Base-by-base conservation (phyloP, 30 jellyfish, hydroid and myxozoan genomes). In the Catostylus mosaicus region DNA sequence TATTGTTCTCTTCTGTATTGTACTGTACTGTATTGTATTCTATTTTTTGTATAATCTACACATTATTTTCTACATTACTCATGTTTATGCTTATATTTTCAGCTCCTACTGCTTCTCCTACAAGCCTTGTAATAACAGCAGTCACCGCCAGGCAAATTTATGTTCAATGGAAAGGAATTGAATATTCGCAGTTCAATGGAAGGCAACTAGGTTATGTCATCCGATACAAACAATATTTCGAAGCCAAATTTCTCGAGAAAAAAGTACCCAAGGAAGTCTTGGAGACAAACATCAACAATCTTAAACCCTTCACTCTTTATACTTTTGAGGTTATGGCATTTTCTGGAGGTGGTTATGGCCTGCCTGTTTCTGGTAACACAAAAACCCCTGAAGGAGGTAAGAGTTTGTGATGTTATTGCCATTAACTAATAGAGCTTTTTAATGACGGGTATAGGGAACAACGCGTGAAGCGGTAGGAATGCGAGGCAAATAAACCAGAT, bases 311-410 rank as follows among this genome's bases (percentile, higher is more conserved):
- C 54, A 78, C 96, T 68, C 78, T 88, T n/a, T 88, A 88, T 29
- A 73, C 30, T 4, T 6, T 88, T 32, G 96, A 88, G 40, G 78
- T 88, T 7, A 30, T 22, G 69, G 96, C 88, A 23, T 70, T 32
- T 23, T 54, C 96, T n/a, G 88, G 92, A 35, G 84, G 83, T 3
- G 96, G 96, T 31, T 33, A 46, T 50, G 96, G 96, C 10, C 88
- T 73, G 19, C 92, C 92, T 1, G 81, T 71, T 3, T 50, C 85
- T 10, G 73, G 61, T 19, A 48, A 30, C 3, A 23, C 60, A n/a
- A 88, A 77, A 73, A 88, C 92, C 40, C 92, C 84, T 26, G 96
- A 88, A 73, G 92, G 87, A 56, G 96, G 96, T 86, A 86, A 11
- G 77, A 10, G 29, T 7, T 9, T 40, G n/a, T n/a, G n/a, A n/a